Conservation (phyloP, 2,113 vertebrate genomes). For the Pampusana beccarii region DNA sequence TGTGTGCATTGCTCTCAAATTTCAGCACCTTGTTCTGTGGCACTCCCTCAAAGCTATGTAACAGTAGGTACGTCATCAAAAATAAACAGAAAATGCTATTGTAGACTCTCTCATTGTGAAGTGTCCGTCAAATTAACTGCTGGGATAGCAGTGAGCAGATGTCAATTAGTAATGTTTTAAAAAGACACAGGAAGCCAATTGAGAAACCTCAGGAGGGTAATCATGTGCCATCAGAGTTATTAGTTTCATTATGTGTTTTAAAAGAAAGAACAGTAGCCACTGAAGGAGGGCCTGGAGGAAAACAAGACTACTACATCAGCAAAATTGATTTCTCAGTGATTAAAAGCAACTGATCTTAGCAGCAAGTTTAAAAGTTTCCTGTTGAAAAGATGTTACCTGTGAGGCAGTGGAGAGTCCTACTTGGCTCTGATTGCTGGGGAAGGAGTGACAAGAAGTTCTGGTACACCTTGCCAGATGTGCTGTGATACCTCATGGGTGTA, state of each 20-base stretch:
- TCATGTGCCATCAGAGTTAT: slow-evolving; percentile 16
- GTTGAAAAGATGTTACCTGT: not conserved
- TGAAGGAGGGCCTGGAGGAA: not conserved
- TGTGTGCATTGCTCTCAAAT: not conserved
- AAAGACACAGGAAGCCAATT: slow-evolving; percentile 4
- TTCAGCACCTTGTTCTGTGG: not conserved
- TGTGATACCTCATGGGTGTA: not conserved
- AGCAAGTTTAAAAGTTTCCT: not conserved
- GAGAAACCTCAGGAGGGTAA: slow-evolving; percentile 19
- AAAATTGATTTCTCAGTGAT: not conserved
- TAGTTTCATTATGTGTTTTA: slow-evolving; percentile 3
- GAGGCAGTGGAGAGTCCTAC: not conserved
- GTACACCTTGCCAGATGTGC: not conserved
- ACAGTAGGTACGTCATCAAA: not conserved
- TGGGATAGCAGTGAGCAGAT: not conserved
- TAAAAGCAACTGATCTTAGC: not conserved
- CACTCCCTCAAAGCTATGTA: not conserved
- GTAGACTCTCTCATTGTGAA: not conserved
- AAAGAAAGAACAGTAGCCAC: not conserved
- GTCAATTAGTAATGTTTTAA: slow-evolving; percentile 39
- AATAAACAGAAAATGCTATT: not conserved
- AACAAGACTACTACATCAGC: not conserved
- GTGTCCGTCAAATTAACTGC: not conserved
- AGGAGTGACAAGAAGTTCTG: not conserved
- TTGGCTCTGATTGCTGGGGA: not conserved